Percentiles rank a stretch among this genome's conserved stretches.
phyloP scores from a whole-genome alignment of 1,140 invertebrate genomes.

The Dermatophagoides farinae region DNA sequence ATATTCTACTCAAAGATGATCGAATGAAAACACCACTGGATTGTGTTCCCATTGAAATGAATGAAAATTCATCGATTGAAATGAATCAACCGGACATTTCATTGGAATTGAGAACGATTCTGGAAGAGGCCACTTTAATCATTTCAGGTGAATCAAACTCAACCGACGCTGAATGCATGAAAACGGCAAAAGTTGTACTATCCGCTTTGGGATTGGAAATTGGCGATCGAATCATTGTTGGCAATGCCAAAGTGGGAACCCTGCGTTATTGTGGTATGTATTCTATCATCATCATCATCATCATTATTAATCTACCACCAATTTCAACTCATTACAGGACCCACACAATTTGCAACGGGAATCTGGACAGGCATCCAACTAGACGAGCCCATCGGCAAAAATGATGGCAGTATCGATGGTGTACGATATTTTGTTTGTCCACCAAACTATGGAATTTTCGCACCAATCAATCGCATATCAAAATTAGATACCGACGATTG shows the following conservation, averaged over 20 bases:
- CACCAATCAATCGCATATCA: slow-evolving; percentile 63
- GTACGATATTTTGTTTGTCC: slow-evolving; percentile 74
- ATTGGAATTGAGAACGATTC: slow-evolving; percentile 23
- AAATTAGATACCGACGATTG: neutral
- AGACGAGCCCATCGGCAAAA: slow-evolving; percentile 73
- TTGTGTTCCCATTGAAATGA: slow-evolving; percentile 9
- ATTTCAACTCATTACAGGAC: slow-evolving; percentile 33
- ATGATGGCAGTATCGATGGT: slow-evolving; percentile 75
- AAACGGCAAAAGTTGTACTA: slow-evolving; percentile 31
- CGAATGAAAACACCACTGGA: slow-evolving; percentile 26
- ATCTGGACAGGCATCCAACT: slow-evolving; percentile 75
- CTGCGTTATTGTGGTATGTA: slow-evolving; percentile 41
- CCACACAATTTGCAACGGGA: slow-evolving; percentile 62
- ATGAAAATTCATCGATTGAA: neutral
- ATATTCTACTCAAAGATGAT: slow-evolving; percentile 27
- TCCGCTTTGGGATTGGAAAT: slow-evolving; percentile 30
- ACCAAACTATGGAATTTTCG: slow-evolving; percentile 74
- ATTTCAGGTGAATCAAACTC: slow-evolving; percentile 6
- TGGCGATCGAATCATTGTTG: slow-evolving; percentile 33
- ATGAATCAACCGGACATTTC: slow-evolving; percentile 20
- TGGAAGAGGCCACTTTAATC: slow-evolving; percentile 23
- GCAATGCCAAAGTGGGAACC: slow-evolving; percentile 66
- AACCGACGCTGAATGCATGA: slow-evolving; percentile 7
- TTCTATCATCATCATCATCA: neutral
- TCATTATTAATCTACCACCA: neutral